phyloP scores from a whole-genome alignment of 1,140 invertebrate species.

The Euborellia annulipes region DNA sequence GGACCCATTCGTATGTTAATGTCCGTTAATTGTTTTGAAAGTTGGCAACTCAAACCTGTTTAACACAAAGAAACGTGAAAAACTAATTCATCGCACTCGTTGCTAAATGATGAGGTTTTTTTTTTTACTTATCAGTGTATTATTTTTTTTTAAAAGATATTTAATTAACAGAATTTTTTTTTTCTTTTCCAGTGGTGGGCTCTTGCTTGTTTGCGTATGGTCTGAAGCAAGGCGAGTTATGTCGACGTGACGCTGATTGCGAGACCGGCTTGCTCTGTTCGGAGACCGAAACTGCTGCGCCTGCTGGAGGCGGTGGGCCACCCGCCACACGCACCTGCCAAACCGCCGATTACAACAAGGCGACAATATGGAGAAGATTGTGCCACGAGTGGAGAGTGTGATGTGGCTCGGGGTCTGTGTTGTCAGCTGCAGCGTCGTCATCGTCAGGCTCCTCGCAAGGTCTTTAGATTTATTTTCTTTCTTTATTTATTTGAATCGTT shows the following conservation, averaged over 20 bases:
- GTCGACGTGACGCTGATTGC: slow-evolving; percentile 55
- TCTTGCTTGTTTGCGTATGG: slow-evolving; percentile 55
- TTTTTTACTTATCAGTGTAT: neutral
- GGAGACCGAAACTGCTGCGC: too few species aligned
- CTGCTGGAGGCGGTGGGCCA: slow-evolving; percentile 37
- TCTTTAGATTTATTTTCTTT: too few species aligned
- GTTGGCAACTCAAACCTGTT: too few species aligned
- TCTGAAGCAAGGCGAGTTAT: slow-evolving; percentile 54
- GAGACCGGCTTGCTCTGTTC: slow-evolving; percentile 54
- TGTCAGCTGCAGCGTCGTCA: slow-evolving; percentile 75
- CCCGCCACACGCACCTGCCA: slow-evolving; percentile 71
- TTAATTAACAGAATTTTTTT: too few species aligned
- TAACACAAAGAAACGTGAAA: too few species aligned
- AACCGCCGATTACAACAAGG: slow-evolving; percentile 48
- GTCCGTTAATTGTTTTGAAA: too few species aligned
- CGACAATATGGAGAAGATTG: slow-evolving; percentile 80
- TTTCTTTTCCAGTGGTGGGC: slow-evolving; percentile 42
- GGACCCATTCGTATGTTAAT: too few species aligned
- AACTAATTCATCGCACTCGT: neutral
- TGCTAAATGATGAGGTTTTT: neutral
- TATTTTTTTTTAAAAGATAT: neutral
- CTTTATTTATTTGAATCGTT: too few species aligned
- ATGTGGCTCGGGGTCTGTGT: slow-evolving; percentile 67
- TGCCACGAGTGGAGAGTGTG: slow-evolving; percentile 66
- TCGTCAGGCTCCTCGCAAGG: slow-evolving; percentile 64